These are phyloP conservation scores for Trachemys scripta DNA, from an alignment of 2,113 vertebrate species.

Conservation along the genomic window DNA sequence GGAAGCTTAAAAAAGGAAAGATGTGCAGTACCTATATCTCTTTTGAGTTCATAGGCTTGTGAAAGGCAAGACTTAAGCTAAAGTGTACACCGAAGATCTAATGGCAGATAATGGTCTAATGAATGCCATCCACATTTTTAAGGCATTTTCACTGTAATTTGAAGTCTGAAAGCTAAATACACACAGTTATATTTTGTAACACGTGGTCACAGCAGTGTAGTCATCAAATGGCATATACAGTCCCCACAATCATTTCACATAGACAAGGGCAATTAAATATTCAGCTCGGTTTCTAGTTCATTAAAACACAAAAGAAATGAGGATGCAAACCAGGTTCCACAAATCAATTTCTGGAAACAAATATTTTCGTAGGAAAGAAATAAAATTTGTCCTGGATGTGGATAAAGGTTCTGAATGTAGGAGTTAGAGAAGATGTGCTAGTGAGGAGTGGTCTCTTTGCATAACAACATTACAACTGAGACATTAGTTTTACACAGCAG, in stretches of 20 bases:
- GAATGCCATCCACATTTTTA: constrained; percentile 37
- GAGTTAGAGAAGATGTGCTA: neutral
- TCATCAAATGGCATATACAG: neutral
- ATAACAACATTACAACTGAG: rapidly evolving
- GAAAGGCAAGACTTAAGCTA: constrained; percentile 23
- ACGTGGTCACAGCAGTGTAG: rapidly evolving
- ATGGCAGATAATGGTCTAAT: constrained; percentile 11
- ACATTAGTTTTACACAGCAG: neutral
- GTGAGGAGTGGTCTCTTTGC: neutral
- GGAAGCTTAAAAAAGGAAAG: constrained; percentile 73
- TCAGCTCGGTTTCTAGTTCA: neutral
- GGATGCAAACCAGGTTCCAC: neutral
- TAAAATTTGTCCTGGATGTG: neutral
- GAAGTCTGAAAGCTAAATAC: neutral
- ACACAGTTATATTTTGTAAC: neutral
- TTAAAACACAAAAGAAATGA: neutral
- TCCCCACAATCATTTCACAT: neutral
- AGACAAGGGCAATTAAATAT: neutral
- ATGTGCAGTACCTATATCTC: constrained; percentile 71
- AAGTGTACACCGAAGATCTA: neutral
- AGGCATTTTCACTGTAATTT: constrained; percentile 14
- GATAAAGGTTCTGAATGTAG: neutral
- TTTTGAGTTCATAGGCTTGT: neutral
- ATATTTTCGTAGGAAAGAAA: neutral
- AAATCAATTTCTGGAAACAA: neutral